Base-by-base conservation (phyloP, 1,140 invertebrate genomes). In the Nautilus pompilius region DNA sequence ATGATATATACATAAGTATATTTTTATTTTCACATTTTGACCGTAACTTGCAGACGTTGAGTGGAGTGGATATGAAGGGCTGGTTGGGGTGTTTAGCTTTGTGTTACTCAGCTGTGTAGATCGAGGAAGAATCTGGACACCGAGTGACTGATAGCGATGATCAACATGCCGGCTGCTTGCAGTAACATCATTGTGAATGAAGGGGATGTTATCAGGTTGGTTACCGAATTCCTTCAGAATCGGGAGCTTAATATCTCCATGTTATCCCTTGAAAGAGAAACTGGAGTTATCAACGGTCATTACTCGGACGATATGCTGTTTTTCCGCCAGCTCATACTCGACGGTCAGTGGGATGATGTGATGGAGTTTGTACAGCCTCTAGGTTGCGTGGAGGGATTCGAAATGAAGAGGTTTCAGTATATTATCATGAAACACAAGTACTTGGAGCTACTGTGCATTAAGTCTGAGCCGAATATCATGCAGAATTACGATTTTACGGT, bases 341-440 rank as follows among this genome's bases (percentile, higher is more conserved):
- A 98, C 83, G 96, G 96, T 28, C 94, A 97, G 83, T 98, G 96
- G 96, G 96, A 99, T 82, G 95, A 98, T 82, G 94, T 93, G 1
- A 84, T 97, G 20, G 93, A 98, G 75, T 99, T 98, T 81, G 91
- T 98, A 57, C 93, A 98, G 82, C 96, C 96, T 0, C 84, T 99
- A n/a, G 87, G 88, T 2, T 82, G 70, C 15, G 66, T 94, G 0
- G 89, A 84, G n/a, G 75, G 65, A 8, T 86, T 86, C 63, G 69
- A 84, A 56, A 65, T 74, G 76, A 87, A 90, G 65, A 89, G 89
- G 76, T 95, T 97, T 77, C 83, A 85, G 60, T 98, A 93, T 74
- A 85, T 90, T 20, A 91, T 98, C 56, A 85, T 94, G 33, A 89
- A 91, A 73, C 93, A 96, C 81, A 97, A 98, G 81, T 98, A 95